A percentile compares a stretch with the other conserved stretches of the same genome.
Conservation (phyloP, 2,888 invertebrate genomes). For the Myopa tessellatipennis region DNA sequence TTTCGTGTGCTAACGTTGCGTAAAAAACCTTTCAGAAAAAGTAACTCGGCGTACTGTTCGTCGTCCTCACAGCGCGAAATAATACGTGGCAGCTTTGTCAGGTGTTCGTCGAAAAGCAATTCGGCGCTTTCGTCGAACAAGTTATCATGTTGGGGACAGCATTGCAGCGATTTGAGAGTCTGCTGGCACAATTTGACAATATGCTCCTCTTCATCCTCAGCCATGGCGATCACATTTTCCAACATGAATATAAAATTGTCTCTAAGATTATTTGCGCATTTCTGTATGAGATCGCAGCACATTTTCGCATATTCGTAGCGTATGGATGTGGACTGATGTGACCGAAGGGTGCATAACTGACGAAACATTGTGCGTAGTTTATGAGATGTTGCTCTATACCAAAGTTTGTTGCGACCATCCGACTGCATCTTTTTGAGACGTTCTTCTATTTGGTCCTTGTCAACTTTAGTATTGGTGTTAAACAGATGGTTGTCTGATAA, state of each 20-base stretch:
- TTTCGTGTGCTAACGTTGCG: slow-evolving; percentile 71
- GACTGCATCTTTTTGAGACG: slow-evolving; percentile 55
- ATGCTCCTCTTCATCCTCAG: slow-evolving; percentile 74
- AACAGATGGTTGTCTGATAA: slow-evolving; percentile 50
- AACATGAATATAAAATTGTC: slow-evolving; percentile 73
- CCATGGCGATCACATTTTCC: slow-evolving; percentile 76
- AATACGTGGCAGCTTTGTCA: slow-evolving; percentile 75
- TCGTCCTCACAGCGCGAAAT: slow-evolving; percentile 75
- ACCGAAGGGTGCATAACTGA: slow-evolving; percentile 70
- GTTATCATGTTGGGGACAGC: slow-evolving; percentile 46
- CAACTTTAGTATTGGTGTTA: slow-evolving; percentile 40
- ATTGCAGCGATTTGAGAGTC: slow-evolving; percentile 66
- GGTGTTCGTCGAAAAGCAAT: slow-evolving; percentile 72
- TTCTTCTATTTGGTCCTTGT: slow-evolving; percentile 51
- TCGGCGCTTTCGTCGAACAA: slow-evolving; percentile 68
- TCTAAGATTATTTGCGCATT: slow-evolving; percentile 75
- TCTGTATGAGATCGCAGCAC: slow-evolving; percentile 71
- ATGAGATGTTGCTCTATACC: slow-evolving; percentile 65
- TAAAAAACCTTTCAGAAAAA: slow-evolving; percentile 77
- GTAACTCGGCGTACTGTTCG: slow-evolving; percentile 74
- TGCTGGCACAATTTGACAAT: slow-evolving; percentile 69
- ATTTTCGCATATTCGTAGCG: slow-evolving; percentile 74
- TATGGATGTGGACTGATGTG: slow-evolving; percentile 74
- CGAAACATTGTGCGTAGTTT: slow-evolving; percentile 59
- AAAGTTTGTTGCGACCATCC: slow-evolving; percentile 62